Percentiles rank a stretch among this genome's conserved stretches.
Evolutionary conservation across 2,113 vertebrate species (phyloP).

Genomic region (Scartelaos histophorus): DNA sequence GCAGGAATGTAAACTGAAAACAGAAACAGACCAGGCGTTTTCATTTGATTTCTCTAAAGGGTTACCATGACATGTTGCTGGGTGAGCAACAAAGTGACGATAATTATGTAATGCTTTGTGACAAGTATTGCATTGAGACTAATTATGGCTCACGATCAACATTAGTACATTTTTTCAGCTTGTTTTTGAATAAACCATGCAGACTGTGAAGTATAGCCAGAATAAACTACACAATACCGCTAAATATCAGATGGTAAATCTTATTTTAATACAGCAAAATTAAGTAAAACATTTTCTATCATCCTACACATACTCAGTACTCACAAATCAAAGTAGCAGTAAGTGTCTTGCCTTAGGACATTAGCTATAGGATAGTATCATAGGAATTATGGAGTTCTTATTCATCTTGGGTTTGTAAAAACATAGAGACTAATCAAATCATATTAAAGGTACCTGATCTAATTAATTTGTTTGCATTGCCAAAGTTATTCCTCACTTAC

Average conservation of each 20-base stretch:
- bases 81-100: constrained; percentile 9
- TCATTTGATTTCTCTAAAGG: constrained; percentile 17
- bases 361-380: no score
- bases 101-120: constrained; percentile 32
- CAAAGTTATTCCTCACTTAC: no score
- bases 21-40: constrained; percentile 7
- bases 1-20: constrained; percentile 3
- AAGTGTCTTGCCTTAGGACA: no score
- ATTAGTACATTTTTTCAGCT: neutral
- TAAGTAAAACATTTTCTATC: neutral
- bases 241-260: neutral
- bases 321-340: neutral
- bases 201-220: neutral
- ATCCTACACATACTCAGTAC: neutral
- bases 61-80: constrained; percentile 34
- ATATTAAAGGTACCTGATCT: no score
- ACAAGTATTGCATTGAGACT: neutral
- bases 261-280: neutral
- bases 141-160: neutral
- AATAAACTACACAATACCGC: neutral
- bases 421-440: neutral
- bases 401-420: neutral
- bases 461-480: no score
- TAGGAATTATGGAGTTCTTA: neutral
- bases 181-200: neutral